A percentile compares a stretch with the other conserved stretches of the same genome.
Evolutionary conservation across 2,113 vertebrate species (phyloP).

Genomic region (Laterallus jamaicensis): DNA sequence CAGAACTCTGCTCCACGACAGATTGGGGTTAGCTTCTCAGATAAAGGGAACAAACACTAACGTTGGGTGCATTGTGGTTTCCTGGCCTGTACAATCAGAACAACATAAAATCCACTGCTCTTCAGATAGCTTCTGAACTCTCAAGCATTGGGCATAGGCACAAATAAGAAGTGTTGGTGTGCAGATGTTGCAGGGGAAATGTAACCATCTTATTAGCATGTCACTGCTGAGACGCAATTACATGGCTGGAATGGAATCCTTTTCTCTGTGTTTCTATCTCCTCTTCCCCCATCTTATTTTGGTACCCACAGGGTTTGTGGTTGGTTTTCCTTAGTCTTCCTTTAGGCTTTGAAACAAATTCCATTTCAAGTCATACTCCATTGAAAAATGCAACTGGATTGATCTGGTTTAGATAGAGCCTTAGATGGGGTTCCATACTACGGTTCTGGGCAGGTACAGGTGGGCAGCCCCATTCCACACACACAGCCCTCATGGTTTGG

Average conservation of each 20-base stretch:
- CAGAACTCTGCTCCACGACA: not conserved
- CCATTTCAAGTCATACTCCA: not conserved
- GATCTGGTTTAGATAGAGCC: not conserved
- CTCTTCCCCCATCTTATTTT: not conserved
- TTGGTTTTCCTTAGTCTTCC: not conserved
- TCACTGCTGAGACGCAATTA: not conserved
- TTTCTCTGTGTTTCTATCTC: not conserved
- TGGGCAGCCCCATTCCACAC: fast-evolving
- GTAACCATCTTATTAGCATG: not conserved
- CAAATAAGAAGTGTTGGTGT: not conserved
- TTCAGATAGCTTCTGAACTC: not conserved
- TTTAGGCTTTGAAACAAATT: not conserved
- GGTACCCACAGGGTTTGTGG: not conserved
- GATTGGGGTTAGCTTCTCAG: not conserved
- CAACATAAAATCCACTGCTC: not conserved
- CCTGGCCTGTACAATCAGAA: not conserved
- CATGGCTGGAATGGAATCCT: not conserved
- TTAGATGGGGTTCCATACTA: fast-evolving
- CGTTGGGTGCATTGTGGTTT: not conserved
- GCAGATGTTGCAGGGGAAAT: not conserved
- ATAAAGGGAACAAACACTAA: not conserved
- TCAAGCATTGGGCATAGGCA: not conserved
- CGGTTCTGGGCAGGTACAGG: not conserved
- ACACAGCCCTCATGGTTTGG: not conserved
- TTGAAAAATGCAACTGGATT: not conserved